Base-by-base conservation (phyloP, 1,140 invertebrate species). In the Drosophila orosa region DNA sequence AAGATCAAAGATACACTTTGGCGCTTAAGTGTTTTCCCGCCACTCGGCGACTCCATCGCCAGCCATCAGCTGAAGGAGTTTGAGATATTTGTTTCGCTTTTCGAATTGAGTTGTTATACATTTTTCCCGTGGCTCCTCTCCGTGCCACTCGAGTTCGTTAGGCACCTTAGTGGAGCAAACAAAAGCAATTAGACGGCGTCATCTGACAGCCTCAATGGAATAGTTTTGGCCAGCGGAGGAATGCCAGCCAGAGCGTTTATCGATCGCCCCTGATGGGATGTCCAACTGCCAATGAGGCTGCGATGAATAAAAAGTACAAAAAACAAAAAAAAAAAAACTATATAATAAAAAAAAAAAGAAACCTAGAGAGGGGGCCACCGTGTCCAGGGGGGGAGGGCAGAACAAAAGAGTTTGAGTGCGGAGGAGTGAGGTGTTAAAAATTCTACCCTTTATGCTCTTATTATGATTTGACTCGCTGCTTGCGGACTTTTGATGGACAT, bases 131-230 rank as follows among this genome's bases (percentile, higher is more conserved):
- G 55, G 62, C 39, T 65, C 58, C 50, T 54, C 50, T 29, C 45
- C 45, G 15, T 37, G 44, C 40, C 45, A 60, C 71, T 78, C 68
- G 78, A 72, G 79, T 82, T 77, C 79, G 63, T 73, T 89, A 83
- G 80, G 84, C 84, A 89, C 84, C 84, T 87, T 89, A 80, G 84
- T 87, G 85, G 84, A 77, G 84, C 84, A 89, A 60, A 87, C 84
- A 87, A 87, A 89, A 87, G 84, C 84, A 89, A 87, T 87, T 87
- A 87, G 84, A 86, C 75, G 83, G 79, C 82, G 79, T 87, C 82
- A 69, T 72, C 63, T 86, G 82, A 86, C 82, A 86, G 80, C 63
- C 65, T 84, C 65, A 83, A 83, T 83, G 80, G 78, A 83, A 83
- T 83, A 84, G 80, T 83, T 79, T 71, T 58, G 48, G 57, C 48